Evolutionary conservation across 2,797 vertebrate genomes (phyloP).

Genomic region (Tauraco hartlaubi): DNA sequence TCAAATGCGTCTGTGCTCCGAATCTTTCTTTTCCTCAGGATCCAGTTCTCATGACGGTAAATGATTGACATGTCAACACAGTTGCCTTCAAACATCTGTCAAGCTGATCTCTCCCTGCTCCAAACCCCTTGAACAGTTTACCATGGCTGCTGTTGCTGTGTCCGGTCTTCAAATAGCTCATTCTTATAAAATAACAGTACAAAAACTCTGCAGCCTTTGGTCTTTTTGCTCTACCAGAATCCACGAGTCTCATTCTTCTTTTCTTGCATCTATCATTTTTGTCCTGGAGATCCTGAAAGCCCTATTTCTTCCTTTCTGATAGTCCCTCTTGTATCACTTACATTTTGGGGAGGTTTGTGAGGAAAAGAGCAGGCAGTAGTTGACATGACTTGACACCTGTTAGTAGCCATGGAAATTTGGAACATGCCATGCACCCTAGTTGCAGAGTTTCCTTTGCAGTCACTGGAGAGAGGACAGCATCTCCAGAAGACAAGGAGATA

Average conservation of each 20-base stretch:
- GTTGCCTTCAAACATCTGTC: neutral
- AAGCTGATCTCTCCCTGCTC: neutral
- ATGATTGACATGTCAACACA: neutral
- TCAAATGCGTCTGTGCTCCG: neutral
- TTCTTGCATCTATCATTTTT: neutral
- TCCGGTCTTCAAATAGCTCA: neutral
- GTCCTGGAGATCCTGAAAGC: neutral
- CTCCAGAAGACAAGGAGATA: neutral
- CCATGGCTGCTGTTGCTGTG: neutral
- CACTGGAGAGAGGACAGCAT: neutral
- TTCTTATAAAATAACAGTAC: neutral
- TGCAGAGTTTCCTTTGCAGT: neutral
- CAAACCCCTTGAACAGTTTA: neutral
- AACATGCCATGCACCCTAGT: accelerated
- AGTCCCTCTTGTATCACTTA: accelerated
- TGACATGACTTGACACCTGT: neutral
- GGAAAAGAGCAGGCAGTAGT: neutral
- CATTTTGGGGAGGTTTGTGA: neutral
- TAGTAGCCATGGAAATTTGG: neutral
- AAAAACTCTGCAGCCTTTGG: accelerated
- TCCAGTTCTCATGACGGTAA: neutral
- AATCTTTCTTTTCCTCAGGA: neutral
- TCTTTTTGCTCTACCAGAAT: neutral
- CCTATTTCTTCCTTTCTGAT: neutral
- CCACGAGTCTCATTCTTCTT: neutral